Evolutionary conservation across 1,140 invertebrate genomes (phyloP), one percentile per base, ranked within the genome.

Genomic region (Drosophila lacertosa): DNA sequence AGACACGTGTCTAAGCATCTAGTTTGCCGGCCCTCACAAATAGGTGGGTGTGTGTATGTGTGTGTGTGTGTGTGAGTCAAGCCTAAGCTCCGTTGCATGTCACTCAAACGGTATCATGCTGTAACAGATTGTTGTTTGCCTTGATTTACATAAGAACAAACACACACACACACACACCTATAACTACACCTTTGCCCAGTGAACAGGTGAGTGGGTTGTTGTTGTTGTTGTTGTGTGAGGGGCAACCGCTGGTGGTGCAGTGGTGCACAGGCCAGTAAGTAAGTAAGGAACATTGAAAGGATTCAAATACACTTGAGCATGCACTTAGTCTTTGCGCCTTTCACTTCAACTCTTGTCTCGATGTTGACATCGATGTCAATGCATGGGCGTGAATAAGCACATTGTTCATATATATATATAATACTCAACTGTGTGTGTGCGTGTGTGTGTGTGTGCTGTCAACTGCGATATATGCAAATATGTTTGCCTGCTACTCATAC

Each of bases 381-480:
- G 77, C 65, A 74, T 54, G 70, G 53, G 74, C 58, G 74, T 76
- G 70, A 74, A 66, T 68, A 71, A 67, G 63, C 63, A 68, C 51
- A 58, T 45, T 60, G 40, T 69, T 29, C 35, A 26, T 26, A 50
- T 20, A 32, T 50, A 18, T 40, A 48, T 32, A 18, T 45, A 29
- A 54, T 59, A 32, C n/a, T n/a, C n/a, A n/a, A n/a, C n/a, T 50
- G 26, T 57, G 24, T 45, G 29, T 60, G 53, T 57, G 51, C 60
- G 42, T 50, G 55, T 64, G 57, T 57, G 58, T 73, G 74, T 63
- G 67, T 72, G 75, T 81, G 68, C 74, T 47, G 72, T 70, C 78
- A 82, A 82, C 74, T 88, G 74, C 82, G 74, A 82, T 88, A 74
- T 88, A 88, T 88, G 82, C 82, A 88, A 88, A 88, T 88, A 82